Conservation (phyloP, 2,113 vertebrate genomes). For the Ictalurus furcatus region DNA sequence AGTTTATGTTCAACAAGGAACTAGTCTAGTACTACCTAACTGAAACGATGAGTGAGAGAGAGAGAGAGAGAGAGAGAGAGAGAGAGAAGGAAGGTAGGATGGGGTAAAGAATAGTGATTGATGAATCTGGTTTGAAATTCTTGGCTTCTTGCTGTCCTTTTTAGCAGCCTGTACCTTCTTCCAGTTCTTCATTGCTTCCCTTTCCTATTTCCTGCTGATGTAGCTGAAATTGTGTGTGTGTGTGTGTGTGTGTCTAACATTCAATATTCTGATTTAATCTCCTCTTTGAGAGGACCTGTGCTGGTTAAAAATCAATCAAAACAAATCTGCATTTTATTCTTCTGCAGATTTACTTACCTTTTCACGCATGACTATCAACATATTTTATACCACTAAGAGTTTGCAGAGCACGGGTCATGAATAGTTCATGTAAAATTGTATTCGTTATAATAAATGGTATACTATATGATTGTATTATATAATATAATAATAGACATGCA, state of each 20-base stretch:
- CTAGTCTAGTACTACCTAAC: neutral
- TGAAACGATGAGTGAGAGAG: neutral
- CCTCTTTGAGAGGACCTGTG: slow-evolving; percentile 23
- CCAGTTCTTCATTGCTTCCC: slow-evolving; percentile 3
- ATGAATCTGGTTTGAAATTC: slow-evolving; percentile 32
- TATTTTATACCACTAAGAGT: neutral
- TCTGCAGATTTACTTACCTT: neutral
- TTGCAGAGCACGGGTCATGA: neutral
- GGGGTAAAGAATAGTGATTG: slow-evolving; percentile 18
- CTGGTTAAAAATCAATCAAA: slow-evolving; percentile 32
- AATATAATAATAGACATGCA: neutral
- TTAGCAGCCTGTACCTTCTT: slow-evolving; percentile 1
- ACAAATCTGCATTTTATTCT: slow-evolving; percentile 12
- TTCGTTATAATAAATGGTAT: neutral
- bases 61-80: neutral
- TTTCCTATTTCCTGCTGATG: slow-evolving; percentile 24
- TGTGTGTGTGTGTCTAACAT: neutral
- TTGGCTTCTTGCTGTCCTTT: slow-evolving; percentile 10
- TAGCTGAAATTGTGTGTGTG: slow-evolving; percentile 2
- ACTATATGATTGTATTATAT: neutral
- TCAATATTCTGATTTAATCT: slow-evolving; percentile 38
- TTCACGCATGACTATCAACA: neutral
- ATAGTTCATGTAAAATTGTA: neutral
- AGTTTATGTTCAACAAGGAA: neutral
- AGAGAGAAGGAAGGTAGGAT: neutral